Evolutionary conservation across 2,888 invertebrate genomes (phyloP).

Genomic region (Eremobia ochroleuca): DNA sequence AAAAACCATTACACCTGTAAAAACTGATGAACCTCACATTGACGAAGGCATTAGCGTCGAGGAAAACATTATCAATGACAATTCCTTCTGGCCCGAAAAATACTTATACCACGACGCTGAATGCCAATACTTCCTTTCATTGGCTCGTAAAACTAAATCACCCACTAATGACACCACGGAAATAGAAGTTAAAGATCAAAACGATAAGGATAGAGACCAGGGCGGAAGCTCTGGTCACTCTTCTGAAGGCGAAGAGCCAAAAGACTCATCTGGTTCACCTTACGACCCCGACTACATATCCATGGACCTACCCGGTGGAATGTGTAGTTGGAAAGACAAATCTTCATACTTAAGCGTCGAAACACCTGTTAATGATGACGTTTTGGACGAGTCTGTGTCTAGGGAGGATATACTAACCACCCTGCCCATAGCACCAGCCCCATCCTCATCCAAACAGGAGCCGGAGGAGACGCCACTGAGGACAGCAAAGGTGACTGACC

Average conservation of each 20-base stretch:
- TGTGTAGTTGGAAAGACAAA: constrained; percentile 95
- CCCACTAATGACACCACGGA: constrained; percentile 72
- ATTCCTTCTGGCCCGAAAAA: constrained; percentile 92
- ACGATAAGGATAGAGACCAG: constrained; percentile 92
- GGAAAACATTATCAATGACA: constrained; percentile 84
- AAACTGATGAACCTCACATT: constrained; percentile 52
- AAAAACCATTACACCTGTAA: constrained; percentile 54
- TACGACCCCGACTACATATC: constrained; percentile 92
- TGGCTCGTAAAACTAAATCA: constrained; percentile 87
- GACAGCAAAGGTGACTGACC: constrained; percentile 89
- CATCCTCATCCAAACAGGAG: constrained; percentile 86
- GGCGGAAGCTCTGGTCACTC: constrained; percentile 91
- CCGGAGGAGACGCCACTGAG: constrained; percentile 79
- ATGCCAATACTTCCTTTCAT: constrained; percentile 90
- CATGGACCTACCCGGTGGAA: constrained; percentile 94
- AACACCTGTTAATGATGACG: constrained; percentile 80
- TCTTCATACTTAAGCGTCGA: constrained; percentile 94
- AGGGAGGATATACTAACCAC: constrained; percentile 90
- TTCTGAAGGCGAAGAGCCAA: constrained; percentile 83
- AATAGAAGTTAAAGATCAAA: constrained; percentile 84
- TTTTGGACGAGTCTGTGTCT: constrained; percentile 70
- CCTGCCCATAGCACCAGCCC: constrained; percentile 86
- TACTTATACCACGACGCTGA: constrained; percentile 93
- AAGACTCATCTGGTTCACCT: constrained; percentile 78
- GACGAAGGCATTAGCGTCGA: constrained; percentile 72